Evolutionary conservation across 2,888 invertebrate species (phyloP), one percentile per base, ranked within the genome.

Genomic region (Scelioninae gen. 1): DNA sequence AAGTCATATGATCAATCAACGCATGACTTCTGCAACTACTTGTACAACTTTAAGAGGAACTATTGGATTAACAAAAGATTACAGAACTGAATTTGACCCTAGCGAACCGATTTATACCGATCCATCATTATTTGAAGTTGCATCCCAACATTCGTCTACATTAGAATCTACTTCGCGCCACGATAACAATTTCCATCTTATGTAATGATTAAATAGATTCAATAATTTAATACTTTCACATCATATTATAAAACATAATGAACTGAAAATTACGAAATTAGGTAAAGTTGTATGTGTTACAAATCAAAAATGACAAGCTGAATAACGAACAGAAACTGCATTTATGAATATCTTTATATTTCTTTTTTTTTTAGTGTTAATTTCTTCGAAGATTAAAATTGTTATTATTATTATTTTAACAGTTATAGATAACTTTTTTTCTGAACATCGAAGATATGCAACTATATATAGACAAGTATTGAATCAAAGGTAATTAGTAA

Each of bases 51-150:
- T 93, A 76, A 93, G 93, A 83, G 93, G 94, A 90, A 86, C 94
- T 90, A 89, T 93, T 92, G 88, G 93, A 92, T 43, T 94, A 91
- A 62, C 94, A 91, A 84, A 69, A 77, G 77, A 69, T 51, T 83
- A 77, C 23, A 72, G 94, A 93, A 16, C 93, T 92, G 83, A 93
- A 63, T 97, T 97, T 89, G 97, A 98, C 91, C 97, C 97, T 43
- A 97, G 97, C 90, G 98, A 98, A 91, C 97, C 98, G 0, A 98
- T 98, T 87, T 98, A 98, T 93, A 97, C 97, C 0, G 97, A 98
- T 93, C 97, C 97, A 0, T 97, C 97, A 1, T 93, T 98, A 43
- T 98, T 98, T 90, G 97, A 98, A 93, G 94, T 97, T 86, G 96
- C 76, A 34, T 83, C 79, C 31, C 80, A 83, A 9, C 58, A 72